Conservation (phyloP, 1,140 invertebrate genomes). For the Tetramorium simillimum region DNA sequence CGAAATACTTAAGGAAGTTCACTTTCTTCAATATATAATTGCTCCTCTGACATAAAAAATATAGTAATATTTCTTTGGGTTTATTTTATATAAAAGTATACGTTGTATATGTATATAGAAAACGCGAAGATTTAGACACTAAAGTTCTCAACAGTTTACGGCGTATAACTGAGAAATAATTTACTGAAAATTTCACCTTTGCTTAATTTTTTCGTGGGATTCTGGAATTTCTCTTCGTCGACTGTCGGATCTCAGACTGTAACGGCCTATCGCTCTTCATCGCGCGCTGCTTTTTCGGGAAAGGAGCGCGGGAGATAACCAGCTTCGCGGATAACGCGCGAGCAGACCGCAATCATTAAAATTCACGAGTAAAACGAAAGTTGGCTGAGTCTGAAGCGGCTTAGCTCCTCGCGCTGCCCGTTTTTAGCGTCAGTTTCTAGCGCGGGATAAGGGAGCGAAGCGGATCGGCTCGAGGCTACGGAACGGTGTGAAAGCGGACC, state of each 20-base stretch:
- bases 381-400: constrained; percentile 61
- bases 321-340: constrained; percentile 51
- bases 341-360: constrained; percentile 65
- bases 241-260: background rate
- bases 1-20: background rate
- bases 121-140: background rate
- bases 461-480: constrained; percentile 60
- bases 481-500: constrained; percentile 62
- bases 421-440: constrained; percentile 23
- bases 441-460: constrained; percentile 32
- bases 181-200: background rate
- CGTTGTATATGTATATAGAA: background rate
- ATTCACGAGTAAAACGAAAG: constrained; percentile 74
- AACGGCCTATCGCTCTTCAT: constrained; percentile 58
- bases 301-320: constrained; percentile 54
- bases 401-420: constrained; percentile 51
- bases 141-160: constrained; percentile 7
- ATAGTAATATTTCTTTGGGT: background rate
- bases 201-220: background rate
- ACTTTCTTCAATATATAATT: background rate
- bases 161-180: constrained; percentile 23
- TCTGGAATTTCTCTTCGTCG: constrained; percentile 28
- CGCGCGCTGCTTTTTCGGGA: constrained; percentile 15
- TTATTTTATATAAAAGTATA: constrained; percentile 13
- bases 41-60: background rate